Conservation (phyloP, 2,888 invertebrate species). For the Melipona bicolor region DNA sequence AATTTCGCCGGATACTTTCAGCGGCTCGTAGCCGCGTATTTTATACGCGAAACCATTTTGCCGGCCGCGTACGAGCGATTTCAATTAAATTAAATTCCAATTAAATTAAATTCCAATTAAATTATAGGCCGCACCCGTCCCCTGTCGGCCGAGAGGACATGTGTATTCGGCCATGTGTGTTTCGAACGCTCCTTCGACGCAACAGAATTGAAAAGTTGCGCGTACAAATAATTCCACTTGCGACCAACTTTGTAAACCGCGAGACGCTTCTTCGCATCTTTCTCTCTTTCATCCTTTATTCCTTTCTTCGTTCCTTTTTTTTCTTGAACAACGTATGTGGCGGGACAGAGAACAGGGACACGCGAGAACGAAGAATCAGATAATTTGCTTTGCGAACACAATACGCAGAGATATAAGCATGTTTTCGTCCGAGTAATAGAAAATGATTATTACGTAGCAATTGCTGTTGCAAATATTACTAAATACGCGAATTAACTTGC, state of each 20-base stretch:
- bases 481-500: no score
- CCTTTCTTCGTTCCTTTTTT: not conserved
- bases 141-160: slow-evolving; percentile 13
- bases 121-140: slow-evolving; percentile 40
- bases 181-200: slow-evolving; percentile 4
- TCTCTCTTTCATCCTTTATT: no score
- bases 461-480: no score
- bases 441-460: no score
- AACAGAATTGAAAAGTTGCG: slow-evolving; percentile 19
- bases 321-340: not conserved
- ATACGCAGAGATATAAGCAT: no score
- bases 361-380: no score
- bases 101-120: slow-evolving; percentile 61
- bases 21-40: slow-evolving; percentile 23
- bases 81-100: slow-evolving; percentile 62
- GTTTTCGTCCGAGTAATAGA: no score
- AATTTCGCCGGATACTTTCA: slow-evolving; percentile 48
- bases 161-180: slow-evolving; percentile 20
- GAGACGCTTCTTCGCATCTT: not conserved
- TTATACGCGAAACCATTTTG: slow-evolving; percentile 44
- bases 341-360: not conserved
- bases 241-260: not conserved
- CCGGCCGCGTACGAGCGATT: slow-evolving; percentile 45
- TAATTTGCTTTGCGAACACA: no score
- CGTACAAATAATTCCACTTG: slow-evolving; percentile 19